Evolutionary conservation across 2,888 invertebrate species (phyloP).

Genomic region (Deilephila elpenor): DNA sequence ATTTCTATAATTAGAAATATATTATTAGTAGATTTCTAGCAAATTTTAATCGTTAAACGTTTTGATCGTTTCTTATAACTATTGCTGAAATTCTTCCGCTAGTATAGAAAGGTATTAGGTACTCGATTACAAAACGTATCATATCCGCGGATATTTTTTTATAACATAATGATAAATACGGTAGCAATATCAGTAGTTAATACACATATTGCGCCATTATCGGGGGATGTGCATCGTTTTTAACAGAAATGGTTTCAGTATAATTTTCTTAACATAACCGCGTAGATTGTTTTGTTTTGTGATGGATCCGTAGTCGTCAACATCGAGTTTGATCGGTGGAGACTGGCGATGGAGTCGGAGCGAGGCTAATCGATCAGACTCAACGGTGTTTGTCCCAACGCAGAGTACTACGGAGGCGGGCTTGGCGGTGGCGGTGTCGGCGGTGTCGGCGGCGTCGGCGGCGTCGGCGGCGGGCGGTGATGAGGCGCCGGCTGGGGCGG

Average conservation of each 20-base stretch:
- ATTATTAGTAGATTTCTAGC: not conserved
- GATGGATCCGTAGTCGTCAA: not conserved
- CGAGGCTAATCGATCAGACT: not conserved
- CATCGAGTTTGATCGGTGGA: not conserved
- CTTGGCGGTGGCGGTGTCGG: conserved; percentile 69
- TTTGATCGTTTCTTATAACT: conserved; percentile 51
- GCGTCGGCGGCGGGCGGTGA: conserved; percentile 51
- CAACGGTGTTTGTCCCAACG: not conserved
- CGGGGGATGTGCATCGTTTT: too few species aligned
- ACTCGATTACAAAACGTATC: too few species aligned
- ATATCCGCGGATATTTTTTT: not conserved
- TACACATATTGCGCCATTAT: too few species aligned
- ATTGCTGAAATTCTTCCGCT: conserved; percentile 12
- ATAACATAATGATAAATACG: not conserved
- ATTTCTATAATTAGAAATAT: not conserved
- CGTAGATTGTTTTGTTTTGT: conserved; percentile 14
- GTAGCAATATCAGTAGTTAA: not conserved
- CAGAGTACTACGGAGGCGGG: conserved; percentile 83
- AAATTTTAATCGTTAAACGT: conserved; percentile 31
- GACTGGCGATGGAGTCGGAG: not conserved
- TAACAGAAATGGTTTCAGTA: too few species aligned
- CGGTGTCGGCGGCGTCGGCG: conserved; percentile 47
- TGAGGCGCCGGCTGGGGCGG: conserved; percentile 49
- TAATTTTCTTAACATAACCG: too few species aligned
- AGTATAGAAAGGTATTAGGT: not conserved